A percentile compares a stretch with the other conserved stretches of the same genome.
These are phyloP conservation scores for Fissipunctia ypsillon DNA, from an alignment of 2,888 invertebrate species.

Conservation along the genomic window DNA sequence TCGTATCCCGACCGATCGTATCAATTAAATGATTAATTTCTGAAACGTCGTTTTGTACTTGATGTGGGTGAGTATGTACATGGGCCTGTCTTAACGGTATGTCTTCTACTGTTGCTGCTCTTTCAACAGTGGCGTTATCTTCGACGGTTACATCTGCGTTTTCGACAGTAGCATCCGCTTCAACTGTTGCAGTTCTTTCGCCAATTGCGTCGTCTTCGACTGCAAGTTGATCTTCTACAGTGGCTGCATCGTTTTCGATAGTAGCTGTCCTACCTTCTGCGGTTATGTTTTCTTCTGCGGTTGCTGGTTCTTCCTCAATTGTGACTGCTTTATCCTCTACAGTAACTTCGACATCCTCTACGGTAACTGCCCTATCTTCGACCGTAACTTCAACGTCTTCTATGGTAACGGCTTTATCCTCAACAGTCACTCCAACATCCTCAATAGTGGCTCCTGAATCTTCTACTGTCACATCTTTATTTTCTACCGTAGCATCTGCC, in stretches of 20 bases:
- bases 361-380: constrained; percentile 11
- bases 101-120: neutral
- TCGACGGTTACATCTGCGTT: constrained; percentile 1
- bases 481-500: constrained; percentile 6
- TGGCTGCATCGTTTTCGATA: neutral
- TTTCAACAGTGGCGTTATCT: neutral
- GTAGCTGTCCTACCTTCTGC: neutral
- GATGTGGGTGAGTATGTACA: neutral
- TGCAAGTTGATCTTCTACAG: constrained; percentile 22
- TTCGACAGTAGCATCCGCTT: constrained; percentile 10
- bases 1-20: neutral
- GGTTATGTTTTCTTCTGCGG: neutral
- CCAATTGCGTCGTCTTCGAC: neutral
- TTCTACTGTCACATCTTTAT: neutral
- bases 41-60: neutral
- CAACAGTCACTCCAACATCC: neutral
- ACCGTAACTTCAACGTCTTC: constrained; percentile 3
- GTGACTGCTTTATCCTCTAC: constrained; percentile 1
- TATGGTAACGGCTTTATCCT: constrained; percentile 4
- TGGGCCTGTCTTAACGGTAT: neutral
- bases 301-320: neutral
- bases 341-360: constrained; percentile 1
- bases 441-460: constrained; percentile 8
- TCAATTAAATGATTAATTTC: constrained; percentile 19
- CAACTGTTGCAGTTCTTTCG: neutral